Conservation (phyloP, 2,888 invertebrate genomes). For the Teleiodes luculella region DNA sequence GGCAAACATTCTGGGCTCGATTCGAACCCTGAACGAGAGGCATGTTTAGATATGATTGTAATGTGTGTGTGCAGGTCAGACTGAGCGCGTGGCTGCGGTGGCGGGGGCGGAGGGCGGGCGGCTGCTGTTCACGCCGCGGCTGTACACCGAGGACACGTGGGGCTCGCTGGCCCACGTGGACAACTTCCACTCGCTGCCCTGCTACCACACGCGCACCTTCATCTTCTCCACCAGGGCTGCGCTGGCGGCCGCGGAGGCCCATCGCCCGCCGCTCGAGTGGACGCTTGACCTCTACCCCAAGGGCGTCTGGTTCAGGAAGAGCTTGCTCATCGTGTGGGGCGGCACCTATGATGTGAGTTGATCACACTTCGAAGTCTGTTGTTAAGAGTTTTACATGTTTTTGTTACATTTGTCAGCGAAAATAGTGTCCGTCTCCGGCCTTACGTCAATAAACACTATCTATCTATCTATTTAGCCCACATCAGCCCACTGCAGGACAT, state of each 20-base stretch:
- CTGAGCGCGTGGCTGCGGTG: constrained; percentile 81
- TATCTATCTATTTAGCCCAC: too few relatives aligned
- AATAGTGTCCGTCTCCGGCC: too few relatives aligned
- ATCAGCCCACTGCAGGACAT: too few relatives aligned
- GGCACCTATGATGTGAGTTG: constrained; percentile 83
- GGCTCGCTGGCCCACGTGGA: constrained; percentile 90
- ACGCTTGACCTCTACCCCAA: constrained; percentile 95
- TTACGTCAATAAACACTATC: too few relatives aligned
- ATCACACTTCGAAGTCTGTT: not conserved
- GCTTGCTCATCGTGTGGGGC: constrained; percentile 87
- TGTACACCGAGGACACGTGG: constrained; percentile 94
- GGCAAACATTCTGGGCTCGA: too few relatives aligned
- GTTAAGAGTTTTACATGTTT: too few relatives aligned
- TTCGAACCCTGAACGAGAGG: too few relatives aligned
- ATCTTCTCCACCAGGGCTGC: constrained; percentile 11
- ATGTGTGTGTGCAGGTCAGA: too few relatives aligned
- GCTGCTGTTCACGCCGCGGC: constrained; percentile 88
- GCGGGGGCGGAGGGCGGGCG: constrained; percentile 79
- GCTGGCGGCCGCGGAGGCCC: constrained; percentile 45
- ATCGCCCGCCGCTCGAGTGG: constrained; percentile 85
- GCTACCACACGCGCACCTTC: constrained; percentile 80
- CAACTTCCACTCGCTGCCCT: constrained; percentile 85
- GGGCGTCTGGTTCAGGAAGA: constrained; percentile 92
- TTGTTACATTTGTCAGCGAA: too few relatives aligned
- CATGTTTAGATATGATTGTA: too few relatives aligned